Conservation (phyloP, 2,888 invertebrate species). For the Salticus scenicus region DNA sequence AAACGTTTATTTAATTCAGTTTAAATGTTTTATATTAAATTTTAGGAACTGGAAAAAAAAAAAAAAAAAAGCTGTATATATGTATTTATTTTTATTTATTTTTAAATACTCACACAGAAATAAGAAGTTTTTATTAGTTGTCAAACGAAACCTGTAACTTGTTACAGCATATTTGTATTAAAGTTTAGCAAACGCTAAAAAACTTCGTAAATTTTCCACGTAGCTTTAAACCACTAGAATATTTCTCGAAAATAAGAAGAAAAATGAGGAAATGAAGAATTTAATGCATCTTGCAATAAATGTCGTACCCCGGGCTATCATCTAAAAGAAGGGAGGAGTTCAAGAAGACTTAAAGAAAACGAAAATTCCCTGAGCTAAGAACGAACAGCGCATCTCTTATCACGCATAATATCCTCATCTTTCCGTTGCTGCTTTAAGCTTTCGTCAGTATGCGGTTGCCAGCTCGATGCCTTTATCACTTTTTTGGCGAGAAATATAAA, state of each 20-base stretch:
- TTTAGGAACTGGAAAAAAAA: no score
- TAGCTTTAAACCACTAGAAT: background rate
- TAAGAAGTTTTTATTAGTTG: no score
- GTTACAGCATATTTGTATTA: background rate
- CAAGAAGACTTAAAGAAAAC: background rate
- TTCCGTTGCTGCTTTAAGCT: background rate
- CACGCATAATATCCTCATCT: slow-evolving; percentile 17
- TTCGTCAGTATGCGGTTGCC: background rate
- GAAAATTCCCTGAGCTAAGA: background rate
- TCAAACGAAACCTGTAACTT: no score
- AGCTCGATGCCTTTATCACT: background rate
- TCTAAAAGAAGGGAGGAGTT: slow-evolving; percentile 1
- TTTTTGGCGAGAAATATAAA: background rate
- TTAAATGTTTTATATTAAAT: no score
- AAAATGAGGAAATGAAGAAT: background rate
- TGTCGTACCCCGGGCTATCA: background rate
- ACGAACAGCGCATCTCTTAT: background rate
- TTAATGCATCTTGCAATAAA: slow-evolving; percentile 6
- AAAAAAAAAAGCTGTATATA: no score
- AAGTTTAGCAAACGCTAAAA: background rate
- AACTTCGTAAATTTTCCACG: background rate
- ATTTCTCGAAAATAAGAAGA: background rate
- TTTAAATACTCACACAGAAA: no score
- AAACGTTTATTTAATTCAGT: no score
- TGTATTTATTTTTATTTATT: no score